These are phyloP conservation scores for Phylloscopus trochilus DNA, from an alignment of 2,113 vertebrate genomes.

Conservation along the genomic window DNA sequence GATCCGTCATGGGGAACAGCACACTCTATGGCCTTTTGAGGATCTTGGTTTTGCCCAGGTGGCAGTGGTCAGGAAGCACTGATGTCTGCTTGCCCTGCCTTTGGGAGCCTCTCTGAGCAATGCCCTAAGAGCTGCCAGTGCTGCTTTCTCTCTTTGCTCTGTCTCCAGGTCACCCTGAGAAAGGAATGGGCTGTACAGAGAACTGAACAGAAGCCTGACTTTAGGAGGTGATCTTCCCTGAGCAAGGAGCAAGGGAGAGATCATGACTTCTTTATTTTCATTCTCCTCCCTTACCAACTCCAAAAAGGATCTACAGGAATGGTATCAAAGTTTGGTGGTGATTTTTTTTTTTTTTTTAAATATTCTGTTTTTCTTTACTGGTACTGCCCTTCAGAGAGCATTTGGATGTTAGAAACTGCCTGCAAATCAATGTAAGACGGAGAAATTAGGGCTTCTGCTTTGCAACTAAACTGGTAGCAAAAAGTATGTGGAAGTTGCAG, in stretches of 20 bases:
- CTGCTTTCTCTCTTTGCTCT: not conserved
- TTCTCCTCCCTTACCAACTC: not conserved
- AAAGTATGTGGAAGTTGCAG: accelerated
- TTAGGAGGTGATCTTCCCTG: not conserved
- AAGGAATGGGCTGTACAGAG: not conserved
- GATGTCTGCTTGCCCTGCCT: not conserved
- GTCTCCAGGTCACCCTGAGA: not conserved
- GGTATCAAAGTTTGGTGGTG: not conserved
- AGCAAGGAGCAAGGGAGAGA: not conserved
- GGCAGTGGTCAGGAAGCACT: not conserved
- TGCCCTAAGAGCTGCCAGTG: not conserved
- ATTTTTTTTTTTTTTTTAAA: not conserved
- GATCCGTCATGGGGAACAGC: not conserved
- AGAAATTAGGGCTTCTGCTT: not conserved
- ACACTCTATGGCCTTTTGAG: not conserved
- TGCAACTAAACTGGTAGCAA: not conserved
- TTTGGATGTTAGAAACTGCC: not conserved
- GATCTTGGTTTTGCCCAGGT: not conserved
- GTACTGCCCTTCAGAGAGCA: not conserved
- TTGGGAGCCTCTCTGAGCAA: not conserved
- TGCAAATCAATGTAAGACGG: not conserved
- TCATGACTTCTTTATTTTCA: not conserved
- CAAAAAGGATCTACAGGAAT: not conserved
- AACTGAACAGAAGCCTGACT: not conserved
- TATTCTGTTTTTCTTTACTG: not conserved